Evolutionary conservation across 2,888 invertebrate species (phyloP).

Genomic region (Troglohyphantes excavatus): DNA sequence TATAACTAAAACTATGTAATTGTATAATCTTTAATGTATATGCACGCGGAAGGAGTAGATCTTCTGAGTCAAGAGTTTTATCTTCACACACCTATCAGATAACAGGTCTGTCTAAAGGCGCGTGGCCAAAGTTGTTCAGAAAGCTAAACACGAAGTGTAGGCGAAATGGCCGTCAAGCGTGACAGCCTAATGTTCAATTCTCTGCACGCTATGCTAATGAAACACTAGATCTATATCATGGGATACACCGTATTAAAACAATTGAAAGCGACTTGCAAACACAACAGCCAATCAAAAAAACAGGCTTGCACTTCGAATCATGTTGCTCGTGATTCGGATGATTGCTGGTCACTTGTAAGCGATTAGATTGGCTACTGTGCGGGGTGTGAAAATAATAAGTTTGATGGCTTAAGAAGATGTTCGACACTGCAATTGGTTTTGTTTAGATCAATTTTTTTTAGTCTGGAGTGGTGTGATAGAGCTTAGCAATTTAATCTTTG

Average conservation of each 20-base stretch:
- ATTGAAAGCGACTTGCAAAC: constrained; percentile 47
- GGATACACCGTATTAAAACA: constrained; percentile 53
- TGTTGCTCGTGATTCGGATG: constrained; percentile 30
- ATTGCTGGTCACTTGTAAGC: constrained; percentile 33
- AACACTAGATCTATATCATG: constrained; percentile 50
- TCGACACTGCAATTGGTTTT: background rate
- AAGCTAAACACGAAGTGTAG: constrained; percentile 27
- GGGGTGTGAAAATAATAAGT: background rate
- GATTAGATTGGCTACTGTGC: constrained; percentile 23
- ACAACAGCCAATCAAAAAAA: constrained; percentile 35
- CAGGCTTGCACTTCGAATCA: background rate
- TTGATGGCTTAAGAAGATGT: constrained; percentile 30
- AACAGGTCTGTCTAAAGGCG: constrained; percentile 6
- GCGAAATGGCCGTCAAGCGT: constrained; percentile 46
- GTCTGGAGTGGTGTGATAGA: too few relatives aligned
- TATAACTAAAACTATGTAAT: too few relatives aligned
- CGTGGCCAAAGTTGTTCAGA: background rate
- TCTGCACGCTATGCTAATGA: constrained; percentile 63
- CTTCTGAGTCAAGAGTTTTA: too few relatives aligned
- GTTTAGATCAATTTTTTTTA: too few relatives aligned
- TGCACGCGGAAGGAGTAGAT: too few relatives aligned
- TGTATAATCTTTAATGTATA: too few relatives aligned
- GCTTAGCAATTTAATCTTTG: too few relatives aligned
- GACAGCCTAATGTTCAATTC: constrained; percentile 45
- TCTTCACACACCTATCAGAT: background rate